Conservation (phyloP, 2,888 invertebrate genomes). For the Pachydiplax longipennis region DNA sequence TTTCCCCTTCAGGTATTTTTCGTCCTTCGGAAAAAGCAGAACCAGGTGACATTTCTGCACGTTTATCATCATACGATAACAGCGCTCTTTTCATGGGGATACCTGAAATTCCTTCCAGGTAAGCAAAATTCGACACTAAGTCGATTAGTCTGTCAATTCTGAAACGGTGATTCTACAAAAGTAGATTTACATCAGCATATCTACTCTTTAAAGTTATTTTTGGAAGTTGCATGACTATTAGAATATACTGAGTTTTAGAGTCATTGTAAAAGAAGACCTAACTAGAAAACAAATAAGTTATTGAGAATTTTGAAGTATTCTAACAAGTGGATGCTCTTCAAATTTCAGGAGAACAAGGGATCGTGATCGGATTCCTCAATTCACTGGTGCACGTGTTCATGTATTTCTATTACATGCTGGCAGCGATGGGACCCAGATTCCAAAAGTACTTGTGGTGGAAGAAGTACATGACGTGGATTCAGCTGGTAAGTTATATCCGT, state of each 20-base stretch:
- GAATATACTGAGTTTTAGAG: too few species aligned
- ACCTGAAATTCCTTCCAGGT: slow-evolving; percentile 60
- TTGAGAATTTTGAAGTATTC: too few species aligned
- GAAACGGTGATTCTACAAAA: too few species aligned
- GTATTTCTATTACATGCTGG: slow-evolving; percentile 64
- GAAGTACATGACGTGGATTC: slow-evolving; percentile 64
- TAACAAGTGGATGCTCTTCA: too few species aligned
- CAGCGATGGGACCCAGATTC: slow-evolving; percentile 63
- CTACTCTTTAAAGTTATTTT: too few species aligned
- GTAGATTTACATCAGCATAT: neutral
- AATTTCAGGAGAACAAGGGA: slow-evolving; percentile 49
- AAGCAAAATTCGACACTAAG: slow-evolving; percentile 49
- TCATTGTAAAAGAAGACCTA: too few species aligned
- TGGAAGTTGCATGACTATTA: too few species aligned
- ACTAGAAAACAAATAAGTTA: too few species aligned
- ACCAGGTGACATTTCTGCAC: slow-evolving; percentile 61
- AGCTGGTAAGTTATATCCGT: slow-evolving; percentile 55
- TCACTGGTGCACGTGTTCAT: slow-evolving; percentile 63
- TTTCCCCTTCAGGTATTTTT: slow-evolving; percentile 56
- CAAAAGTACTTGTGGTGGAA: slow-evolving; percentile 66
- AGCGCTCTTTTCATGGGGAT: slow-evolving; percentile 52
- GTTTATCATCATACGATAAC: slow-evolving; percentile 59
- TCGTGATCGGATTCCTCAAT: slow-evolving; percentile 57
- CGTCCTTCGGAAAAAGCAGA: slow-evolving; percentile 60
- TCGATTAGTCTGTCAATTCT: neutral